Base-by-base conservation (phyloP, 2,797 vertebrate genomes). In the Manis javanica region DNA sequence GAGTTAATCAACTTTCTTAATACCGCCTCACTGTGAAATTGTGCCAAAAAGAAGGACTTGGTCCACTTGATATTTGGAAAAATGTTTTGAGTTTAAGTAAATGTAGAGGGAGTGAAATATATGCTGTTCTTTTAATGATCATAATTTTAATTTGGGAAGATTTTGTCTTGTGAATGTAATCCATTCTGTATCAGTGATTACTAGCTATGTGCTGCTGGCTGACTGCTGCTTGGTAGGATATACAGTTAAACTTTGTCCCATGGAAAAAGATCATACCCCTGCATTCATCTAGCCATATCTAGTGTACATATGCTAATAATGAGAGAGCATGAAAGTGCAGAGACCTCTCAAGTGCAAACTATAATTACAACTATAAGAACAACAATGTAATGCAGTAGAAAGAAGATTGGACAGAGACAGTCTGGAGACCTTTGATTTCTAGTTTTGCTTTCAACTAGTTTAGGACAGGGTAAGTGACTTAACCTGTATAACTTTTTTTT, bases 11-110 rank as follows among this genome's bases (percentile, higher is more conserved):
- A 9, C 15, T 85, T 66, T 91, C 9, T 79, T 74, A 49, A 69
- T 66, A 49, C 15, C 85, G 89, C 23, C 8, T 39, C 15, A 87
- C n/a, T 92, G 37, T 89, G 19, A 51, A 86, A 69, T 86, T 71
- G 42, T 34, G 46, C 31, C 18, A 66, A 78, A 12, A 78, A 72
- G 29, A 77, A 87, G 42, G 3, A 61, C 19, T 42, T 83, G 82
- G n/a, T 90, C 49, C 49, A 53, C 21, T 83, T 39, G 61, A 78
- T 61, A 82, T 83, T 96, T 82, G 63, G 37, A 49, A 94, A 77
- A 81, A n/a, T 86, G 0, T 75, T 94, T 92, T 71, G 79, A 92
- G n/a, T 37, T 88, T 92, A 92, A 61, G 37, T 82, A 82, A 95
- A 49, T 57, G 12, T 75, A 90, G 53, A 81, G 26, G 13, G 15